phyloP scores from a whole-genome alignment of 1,140 invertebrate genomes.

The Lordiphosa mommai region DNA sequence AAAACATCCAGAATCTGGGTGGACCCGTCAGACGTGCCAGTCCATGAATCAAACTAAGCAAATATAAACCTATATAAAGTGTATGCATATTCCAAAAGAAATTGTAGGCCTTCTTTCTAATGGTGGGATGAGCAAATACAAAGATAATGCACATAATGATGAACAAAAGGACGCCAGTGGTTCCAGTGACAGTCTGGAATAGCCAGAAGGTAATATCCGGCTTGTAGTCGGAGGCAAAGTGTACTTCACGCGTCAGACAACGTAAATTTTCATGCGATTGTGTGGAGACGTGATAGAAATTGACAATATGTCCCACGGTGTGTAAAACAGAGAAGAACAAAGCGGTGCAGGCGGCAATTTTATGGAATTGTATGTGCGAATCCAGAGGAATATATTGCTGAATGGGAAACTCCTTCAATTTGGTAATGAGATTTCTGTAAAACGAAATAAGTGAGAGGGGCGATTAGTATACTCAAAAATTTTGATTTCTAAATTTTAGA shows the following conservation, averaged over 20 bases:
- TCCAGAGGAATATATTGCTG: constrained; percentile 99
- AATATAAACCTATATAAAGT: constrained; percentile 94
- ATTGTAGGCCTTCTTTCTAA: constrained; percentile 95
- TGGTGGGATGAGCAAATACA: constrained; percentile 96
- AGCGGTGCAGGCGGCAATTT: constrained; percentile 98
- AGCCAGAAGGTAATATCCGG: constrained; percentile 96
- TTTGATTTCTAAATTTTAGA: neutral
- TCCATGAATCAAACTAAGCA: constrained; percentile 95
- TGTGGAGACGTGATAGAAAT: constrained; percentile 99
- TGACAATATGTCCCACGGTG: constrained; percentile 97
- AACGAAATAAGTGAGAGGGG: neutral
- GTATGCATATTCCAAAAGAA: constrained; percentile 99
- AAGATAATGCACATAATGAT: constrained; percentile 97
- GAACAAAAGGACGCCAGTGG: constrained; percentile 97
- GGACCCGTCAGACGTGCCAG: constrained; percentile 95
- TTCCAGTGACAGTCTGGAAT: constrained; percentile 95
- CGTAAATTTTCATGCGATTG: constrained; percentile 96
- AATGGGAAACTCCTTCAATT: constrained; percentile 96
- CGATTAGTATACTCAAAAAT: neutral
- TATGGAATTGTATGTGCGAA: constrained; percentile 98
- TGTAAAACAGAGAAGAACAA: constrained; percentile 96
- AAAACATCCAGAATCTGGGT: constrained; percentile 97
- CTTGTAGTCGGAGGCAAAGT: constrained; percentile 94
- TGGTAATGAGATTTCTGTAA: constrained; percentile 92
- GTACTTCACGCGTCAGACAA: constrained; percentile 96